phyloP scores from a whole-genome alignment of 1,140 invertebrate genomes.

The Euborellia annulipes region DNA sequence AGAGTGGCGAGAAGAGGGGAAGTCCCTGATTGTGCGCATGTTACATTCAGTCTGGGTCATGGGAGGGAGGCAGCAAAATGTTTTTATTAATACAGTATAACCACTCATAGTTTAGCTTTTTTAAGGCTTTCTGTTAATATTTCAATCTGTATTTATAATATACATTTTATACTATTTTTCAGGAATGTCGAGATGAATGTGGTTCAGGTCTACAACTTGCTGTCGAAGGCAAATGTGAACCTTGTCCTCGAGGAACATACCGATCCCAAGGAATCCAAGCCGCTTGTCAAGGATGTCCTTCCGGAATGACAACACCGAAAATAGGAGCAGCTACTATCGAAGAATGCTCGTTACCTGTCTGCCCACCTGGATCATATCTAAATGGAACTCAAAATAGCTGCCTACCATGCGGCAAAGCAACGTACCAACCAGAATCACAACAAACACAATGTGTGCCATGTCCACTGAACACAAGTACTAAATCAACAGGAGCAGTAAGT shows the following conservation, averaged over 20 bases:
- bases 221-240: conserved; percentile 76
- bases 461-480: conserved; percentile 84
- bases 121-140: too few species aligned
- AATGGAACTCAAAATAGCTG: conserved; percentile 75
- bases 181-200: conserved; percentile 82
- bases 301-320: conserved; percentile 73
- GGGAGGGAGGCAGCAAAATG: too few species aligned
- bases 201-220: conserved; percentile 75
- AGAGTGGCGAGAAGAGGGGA: too few species aligned
- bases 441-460: conserved; percentile 78
- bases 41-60: not conserved
- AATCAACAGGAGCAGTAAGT: conserved; percentile 58
- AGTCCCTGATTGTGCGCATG: too few species aligned
- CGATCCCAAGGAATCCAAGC: conserved; percentile 75
- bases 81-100: too few species aligned
- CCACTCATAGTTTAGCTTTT: too few species aligned
- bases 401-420: conserved; percentile 76
- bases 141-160: too few species aligned
- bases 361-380: conserved; percentile 65
- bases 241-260: conserved; percentile 82
- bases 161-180: conserved; percentile 14
- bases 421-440: conserved; percentile 80
- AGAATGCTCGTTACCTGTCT: conserved; percentile 83
- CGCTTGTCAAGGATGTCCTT: conserved; percentile 73
- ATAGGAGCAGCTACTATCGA: conserved; percentile 65